phyloP scores from a whole-genome alignment of 2,797 vertebrate species.

The Sebastiscus albofasciatus region DNA sequence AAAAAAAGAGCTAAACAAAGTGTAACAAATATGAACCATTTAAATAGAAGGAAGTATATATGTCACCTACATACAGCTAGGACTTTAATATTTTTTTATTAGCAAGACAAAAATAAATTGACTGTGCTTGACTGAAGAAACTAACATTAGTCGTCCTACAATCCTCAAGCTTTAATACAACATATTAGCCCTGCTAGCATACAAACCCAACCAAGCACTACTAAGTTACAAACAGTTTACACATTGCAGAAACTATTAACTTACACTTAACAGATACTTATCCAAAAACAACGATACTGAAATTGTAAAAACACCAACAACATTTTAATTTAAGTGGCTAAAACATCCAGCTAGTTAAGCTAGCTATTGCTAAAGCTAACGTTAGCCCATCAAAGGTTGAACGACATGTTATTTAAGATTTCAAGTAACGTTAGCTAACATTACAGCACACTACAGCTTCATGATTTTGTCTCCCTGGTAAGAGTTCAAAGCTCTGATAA shows the following conservation, averaged over 20 bases:
- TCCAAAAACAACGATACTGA: fast-evolving
- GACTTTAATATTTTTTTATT: no score
- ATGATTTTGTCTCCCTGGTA: no score
- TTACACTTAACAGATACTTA: not conserved
- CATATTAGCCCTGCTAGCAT: not conserved
- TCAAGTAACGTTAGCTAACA: not conserved
- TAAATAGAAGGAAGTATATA: no score
- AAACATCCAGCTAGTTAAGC: not conserved
- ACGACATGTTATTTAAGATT: not conserved
- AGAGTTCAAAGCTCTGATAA: no score
- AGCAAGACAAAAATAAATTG: fast-evolving
- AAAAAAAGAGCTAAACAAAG: no score
- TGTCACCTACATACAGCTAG: not conserved
- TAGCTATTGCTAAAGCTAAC: constrained; percentile 25
- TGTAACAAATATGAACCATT: no score
- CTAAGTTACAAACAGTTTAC: not conserved
- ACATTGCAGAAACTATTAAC: not conserved
- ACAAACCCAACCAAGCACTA: not conserved
- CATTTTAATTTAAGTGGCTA: not conserved
- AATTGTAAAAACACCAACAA: no score
- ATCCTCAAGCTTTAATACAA: not conserved
- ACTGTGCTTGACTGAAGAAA: not conserved
- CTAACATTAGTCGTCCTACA: not conserved
- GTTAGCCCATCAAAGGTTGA: not conserved
- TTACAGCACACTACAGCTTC: no score